These are phyloP conservation scores for Emydocephalus ijimae DNA, from an alignment of 2,113 vertebrate species.

Conservation along the genomic window DNA sequence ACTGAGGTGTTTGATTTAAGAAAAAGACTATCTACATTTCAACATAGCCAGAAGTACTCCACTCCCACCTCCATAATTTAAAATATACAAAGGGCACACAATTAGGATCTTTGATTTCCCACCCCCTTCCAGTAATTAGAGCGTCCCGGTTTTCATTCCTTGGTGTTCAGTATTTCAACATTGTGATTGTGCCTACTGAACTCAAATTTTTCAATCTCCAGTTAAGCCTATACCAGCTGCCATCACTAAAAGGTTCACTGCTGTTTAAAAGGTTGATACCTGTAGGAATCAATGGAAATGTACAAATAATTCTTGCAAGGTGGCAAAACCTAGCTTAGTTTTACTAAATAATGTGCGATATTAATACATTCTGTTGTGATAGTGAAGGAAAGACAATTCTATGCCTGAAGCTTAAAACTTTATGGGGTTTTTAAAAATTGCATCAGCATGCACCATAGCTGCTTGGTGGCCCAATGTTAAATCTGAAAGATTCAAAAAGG, in stretches of 20 bases:
- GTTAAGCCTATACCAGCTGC: not conserved
- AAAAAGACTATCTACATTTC: not conserved
- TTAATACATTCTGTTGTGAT: slow-evolving; percentile 18
- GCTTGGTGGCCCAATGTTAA: not conserved
- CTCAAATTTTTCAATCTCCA: not conserved
- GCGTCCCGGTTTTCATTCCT: not conserved
- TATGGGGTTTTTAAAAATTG: not conserved
- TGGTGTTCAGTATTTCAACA: not conserved
- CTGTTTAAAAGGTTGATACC: not conserved
- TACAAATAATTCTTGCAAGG: not conserved
- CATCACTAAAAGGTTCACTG: not conserved
- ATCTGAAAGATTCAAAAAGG: not conserved
- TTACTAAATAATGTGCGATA: not conserved
- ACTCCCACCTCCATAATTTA: not conserved
- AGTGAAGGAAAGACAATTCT: not conserved
- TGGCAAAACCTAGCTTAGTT: not conserved
- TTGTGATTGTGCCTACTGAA: not conserved
- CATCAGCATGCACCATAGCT: not conserved
- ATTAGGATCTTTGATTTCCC: not conserved
- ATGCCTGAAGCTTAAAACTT: not conserved
- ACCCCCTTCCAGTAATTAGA: too few species aligned
- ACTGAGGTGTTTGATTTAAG: not conserved
- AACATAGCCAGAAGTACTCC: not conserved
- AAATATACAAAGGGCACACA: not conserved
- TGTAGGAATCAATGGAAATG: not conserved